Base-by-base conservation (phyloP, 2,888 invertebrate genomes). In the Lasiommata megera region DNA sequence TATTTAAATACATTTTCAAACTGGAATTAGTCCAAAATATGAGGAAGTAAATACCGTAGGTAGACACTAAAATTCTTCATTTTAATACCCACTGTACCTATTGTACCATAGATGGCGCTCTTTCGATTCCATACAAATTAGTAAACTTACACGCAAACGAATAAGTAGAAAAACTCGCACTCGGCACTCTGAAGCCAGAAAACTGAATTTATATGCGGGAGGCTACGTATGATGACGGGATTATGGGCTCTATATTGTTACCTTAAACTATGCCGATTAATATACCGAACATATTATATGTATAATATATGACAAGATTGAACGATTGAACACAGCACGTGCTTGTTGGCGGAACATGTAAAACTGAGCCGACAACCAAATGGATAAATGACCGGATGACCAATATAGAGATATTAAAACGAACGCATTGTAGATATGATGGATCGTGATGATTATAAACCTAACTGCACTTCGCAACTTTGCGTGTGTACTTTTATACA, bases 301-400 rank as follows among this genome's bases (percentile, higher is more conserved):
- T 16, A 16, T 48, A 46, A 48, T 31, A 60, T 60, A 64, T 64
- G 60, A 61, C n/a, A n/a, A n/a, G n/a, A n/a, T n/a, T n/a, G n/a
- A n/a, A n/a, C n/a, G 63, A 60, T 59, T 60, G 64, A 62, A 52
- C 38, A 37, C 36, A 60, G 41, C 60, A 62, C 53, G 50, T 64
- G 62, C 36, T 54, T 43, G 54, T 63, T 63, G 63, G 61, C 62
- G 60, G 53, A 57, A 51, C 53, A 55, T 52, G 17, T 54, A 44
- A 48, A 37, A 43, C 34, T 46, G 54, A 46, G 16, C 38, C 46
- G 40, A 46, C 38, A 37, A 5, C 44, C 18, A 55, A 40, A 59
- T 51, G 23, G 18, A 40, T 40, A 38, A 48, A 37, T 53, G 48
- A 43, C 36, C 23, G 12, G 17, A 37, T 48, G 36, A 37, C 48